phyloP scores from a whole-genome alignment of 2,113 vertebrate genomes.

The Aepyceros melampus region DNA sequence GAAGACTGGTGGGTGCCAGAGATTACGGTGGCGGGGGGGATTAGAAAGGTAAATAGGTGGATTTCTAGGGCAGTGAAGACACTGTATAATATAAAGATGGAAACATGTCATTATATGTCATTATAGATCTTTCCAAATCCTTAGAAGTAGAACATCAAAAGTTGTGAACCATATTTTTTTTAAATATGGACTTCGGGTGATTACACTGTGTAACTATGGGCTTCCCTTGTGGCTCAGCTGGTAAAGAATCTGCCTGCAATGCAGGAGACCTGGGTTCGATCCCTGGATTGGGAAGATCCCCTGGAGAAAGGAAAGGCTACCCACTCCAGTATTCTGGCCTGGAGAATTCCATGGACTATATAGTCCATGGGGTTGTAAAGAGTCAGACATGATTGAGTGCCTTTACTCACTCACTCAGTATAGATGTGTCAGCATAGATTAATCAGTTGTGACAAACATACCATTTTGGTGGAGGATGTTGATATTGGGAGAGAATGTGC shows the following conservation, averaged over 20 bases:
- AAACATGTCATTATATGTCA: background rate
- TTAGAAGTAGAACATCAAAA: background rate
- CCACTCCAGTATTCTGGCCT: background rate
- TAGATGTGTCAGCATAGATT: background rate
- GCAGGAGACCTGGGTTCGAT: background rate
- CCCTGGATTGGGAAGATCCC: background rate
- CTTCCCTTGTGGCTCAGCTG: background rate
- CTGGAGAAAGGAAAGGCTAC: background rate
- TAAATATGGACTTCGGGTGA: background rate
- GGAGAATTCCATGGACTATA: background rate
- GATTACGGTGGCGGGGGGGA: accelerated
- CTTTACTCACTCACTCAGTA: background rate
- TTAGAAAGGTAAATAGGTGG: background rate
- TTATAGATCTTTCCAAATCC: background rate
- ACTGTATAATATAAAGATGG: background rate
- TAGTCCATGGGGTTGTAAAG: background rate
- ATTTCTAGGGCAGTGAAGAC: background rate
- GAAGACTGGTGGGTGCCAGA: background rate
- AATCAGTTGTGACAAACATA: background rate
- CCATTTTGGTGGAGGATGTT: background rate
- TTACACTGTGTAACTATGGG: background rate
- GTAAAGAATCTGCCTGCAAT: background rate
- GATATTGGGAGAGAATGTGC: background rate
- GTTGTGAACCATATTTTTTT: background rate
- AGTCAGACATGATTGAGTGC: background rate